Conservation (phyloP, 2,113 vertebrate species). For the Tachuris rubrigastra region DNA sequence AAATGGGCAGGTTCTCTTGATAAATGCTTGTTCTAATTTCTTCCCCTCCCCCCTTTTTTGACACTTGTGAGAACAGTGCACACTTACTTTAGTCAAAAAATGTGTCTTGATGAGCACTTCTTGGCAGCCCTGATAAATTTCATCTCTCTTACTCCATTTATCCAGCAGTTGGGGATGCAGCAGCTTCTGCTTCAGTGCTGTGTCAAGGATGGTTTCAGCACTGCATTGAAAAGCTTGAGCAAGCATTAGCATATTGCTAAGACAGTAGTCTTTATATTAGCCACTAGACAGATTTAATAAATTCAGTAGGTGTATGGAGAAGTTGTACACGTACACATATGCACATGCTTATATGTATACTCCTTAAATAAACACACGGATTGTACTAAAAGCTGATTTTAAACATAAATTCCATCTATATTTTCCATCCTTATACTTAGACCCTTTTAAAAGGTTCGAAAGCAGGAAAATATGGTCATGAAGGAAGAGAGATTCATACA, state of each 20-base stretch:
- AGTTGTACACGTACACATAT: background rate
- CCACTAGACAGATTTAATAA: background rate
- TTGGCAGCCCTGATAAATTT: slow-evolving; percentile 29
- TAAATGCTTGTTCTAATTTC: background rate
- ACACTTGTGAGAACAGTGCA: slow-evolving; percentile 11
- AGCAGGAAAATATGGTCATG: background rate
- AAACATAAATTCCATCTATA: background rate
- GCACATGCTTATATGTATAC: background rate
- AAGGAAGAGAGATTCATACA: background rate
- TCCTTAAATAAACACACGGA: background rate
- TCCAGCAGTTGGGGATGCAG: background rate
- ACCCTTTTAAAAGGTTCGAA: background rate
- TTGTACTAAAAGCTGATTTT: background rate
- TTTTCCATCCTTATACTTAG: background rate
- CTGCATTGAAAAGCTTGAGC: slow-evolving; percentile 39
- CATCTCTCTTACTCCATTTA: slow-evolving; percentile 27
- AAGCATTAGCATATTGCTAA: slow-evolving; percentile 12
- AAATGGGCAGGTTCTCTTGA: background rate
- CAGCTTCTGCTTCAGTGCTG: slow-evolving; percentile 15
- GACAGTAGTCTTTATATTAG: background rate
- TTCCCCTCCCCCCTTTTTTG: background rate
- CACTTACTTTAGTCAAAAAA: background rate
- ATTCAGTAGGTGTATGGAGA: background rate
- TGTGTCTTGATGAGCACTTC: slow-evolving; percentile 36
- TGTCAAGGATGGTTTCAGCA: slow-evolving; percentile 28